These are phyloP conservation scores for Romanogobio albipinnatus DNA, from an alignment of 2,113 vertebrate genomes.

Conservation along the genomic window DNA sequence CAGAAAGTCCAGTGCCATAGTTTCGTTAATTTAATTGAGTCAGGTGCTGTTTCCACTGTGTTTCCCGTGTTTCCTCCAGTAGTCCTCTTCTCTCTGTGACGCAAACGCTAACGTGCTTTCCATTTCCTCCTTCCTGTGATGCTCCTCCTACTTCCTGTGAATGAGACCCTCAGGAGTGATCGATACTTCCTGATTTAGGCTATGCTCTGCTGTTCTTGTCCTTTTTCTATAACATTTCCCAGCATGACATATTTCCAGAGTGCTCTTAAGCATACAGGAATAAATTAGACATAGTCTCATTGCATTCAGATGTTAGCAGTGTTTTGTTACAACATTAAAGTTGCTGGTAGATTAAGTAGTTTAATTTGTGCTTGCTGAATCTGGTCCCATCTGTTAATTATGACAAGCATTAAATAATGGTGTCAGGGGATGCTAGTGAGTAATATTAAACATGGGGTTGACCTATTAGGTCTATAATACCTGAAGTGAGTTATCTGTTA, in stretches of 20 bases:
- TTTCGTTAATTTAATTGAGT: not conserved
- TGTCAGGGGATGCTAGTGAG: not conserved
- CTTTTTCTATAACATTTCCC: not conserved
- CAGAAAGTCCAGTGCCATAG: slow-evolving; percentile 14
- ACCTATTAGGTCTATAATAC: not conserved
- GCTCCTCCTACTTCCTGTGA: slow-evolving; percentile 48
- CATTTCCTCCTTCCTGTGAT: slow-evolving; percentile 33
- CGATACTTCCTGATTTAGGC: slow-evolving; percentile 31
- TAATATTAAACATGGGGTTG: not conserved
- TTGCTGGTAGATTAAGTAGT: not conserved
- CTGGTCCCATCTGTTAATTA: not conserved
- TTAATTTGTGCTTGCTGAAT: not conserved
- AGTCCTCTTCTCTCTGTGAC: slow-evolving; percentile 8
- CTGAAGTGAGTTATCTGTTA: not conserved
- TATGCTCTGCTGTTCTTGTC: not conserved
- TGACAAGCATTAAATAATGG: not conserved
- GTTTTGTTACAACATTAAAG: not conserved
- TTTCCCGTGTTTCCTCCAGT: slow-evolving; percentile 15
- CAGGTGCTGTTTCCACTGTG: not conserved
- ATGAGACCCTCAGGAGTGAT: slow-evolving; percentile 20
- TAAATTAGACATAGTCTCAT: not conserved
- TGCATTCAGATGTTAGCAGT: not conserved
- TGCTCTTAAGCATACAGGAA: not conserved
- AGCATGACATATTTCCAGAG: not conserved
- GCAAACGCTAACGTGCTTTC: slow-evolving; percentile 18